phyloP scores from a whole-genome alignment of 2,113 vertebrate genomes.

The Alexandromys fortis region DNA sequence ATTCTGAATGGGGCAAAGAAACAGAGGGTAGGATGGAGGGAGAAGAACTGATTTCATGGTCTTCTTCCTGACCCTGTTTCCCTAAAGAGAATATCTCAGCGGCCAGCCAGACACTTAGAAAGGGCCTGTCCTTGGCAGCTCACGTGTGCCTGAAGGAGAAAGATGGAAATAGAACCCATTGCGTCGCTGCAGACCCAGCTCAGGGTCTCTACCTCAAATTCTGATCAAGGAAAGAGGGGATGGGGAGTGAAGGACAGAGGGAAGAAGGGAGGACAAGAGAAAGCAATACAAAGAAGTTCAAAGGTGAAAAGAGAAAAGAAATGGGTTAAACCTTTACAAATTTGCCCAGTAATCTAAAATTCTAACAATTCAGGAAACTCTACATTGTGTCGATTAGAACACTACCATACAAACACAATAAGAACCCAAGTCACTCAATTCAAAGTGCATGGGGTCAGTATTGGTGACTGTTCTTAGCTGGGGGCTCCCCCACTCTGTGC shows the following conservation, averaged over 20 bases:
- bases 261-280: background rate
- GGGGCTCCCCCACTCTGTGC: background rate
- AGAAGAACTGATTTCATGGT: background rate
- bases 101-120: constrained; percentile 29
- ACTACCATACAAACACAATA: background rate
- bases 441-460: background rate
- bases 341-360: background rate
- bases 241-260: background rate
- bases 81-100: constrained; percentile 1
- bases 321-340: background rate
- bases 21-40: background rate
- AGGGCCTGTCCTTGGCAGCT: constrained; percentile 60
- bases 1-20: background rate
- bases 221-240: background rate
- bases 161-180: constrained; percentile 56
- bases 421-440: background rate
- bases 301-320: background rate
- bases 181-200: constrained; percentile 10
- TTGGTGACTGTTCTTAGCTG: background rate
- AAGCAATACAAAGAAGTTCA: background rate
- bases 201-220: constrained; percentile 12
- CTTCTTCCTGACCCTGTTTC: background rate
- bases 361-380: background rate
- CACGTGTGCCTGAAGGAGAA: constrained; percentile 2
- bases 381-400: background rate